A percentile compares a stretch with the other conserved stretches of the same genome.
Conservation (phyloP, 2,888 invertebrate species). For the Sarcophaga caerulescens region DNA sequence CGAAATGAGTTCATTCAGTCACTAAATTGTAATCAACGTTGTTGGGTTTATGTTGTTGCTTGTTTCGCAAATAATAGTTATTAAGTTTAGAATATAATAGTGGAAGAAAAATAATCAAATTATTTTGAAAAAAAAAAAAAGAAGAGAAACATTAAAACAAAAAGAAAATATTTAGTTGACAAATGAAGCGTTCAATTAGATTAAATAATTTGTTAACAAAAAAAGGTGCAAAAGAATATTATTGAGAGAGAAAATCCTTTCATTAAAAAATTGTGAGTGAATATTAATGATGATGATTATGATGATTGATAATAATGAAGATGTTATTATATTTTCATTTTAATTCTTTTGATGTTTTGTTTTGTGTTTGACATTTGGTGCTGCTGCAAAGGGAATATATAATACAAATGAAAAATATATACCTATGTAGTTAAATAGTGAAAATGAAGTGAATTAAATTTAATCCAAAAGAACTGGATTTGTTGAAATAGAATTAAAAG, state of each 20-base stretch:
- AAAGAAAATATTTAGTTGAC: constrained; percentile 30
- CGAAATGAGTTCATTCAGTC: constrained; percentile 47
- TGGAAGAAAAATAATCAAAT: neutral
- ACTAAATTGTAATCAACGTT: constrained; percentile 35
- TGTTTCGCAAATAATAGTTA: neutral
- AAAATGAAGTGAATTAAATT: neutral
- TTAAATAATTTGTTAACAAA: constrained; percentile 2
- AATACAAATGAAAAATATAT: neutral
- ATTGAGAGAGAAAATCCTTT: neutral
- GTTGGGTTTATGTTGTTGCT: constrained; percentile 33
- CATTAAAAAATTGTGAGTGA: neutral
- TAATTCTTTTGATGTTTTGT: constrained; percentile 34
- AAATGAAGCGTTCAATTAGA: constrained; percentile 49
- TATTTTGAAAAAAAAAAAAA: too few relatives aligned
- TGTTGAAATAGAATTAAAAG: neutral
- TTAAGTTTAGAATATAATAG: neutral
- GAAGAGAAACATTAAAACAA: too few relatives aligned
- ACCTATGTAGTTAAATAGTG: neutral
- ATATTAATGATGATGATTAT: constrained; percentile 29
- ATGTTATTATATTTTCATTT: constrained; percentile 7
- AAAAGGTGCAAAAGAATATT: constrained; percentile 8
- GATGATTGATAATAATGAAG: neutral
- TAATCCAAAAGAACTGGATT: neutral
- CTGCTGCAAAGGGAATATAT: neutral
- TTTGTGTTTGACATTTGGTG: constrained; percentile 56